These are phyloP conservation scores for Escarpia spicata DNA, from an alignment of 2,888 invertebrate genomes.

Conservation along the genomic window DNA sequence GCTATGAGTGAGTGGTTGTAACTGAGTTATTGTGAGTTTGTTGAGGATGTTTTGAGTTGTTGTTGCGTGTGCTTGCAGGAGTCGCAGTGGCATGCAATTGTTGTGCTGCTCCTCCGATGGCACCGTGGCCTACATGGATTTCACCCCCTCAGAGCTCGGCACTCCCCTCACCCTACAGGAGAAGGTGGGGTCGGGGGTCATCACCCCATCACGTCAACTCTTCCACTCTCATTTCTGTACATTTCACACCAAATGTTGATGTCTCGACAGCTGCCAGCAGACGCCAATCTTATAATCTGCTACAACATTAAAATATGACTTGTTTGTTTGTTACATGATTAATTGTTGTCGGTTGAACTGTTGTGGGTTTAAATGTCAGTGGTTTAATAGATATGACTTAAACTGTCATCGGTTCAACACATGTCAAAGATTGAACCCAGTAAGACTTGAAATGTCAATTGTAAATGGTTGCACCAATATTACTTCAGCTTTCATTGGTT, in stretches of 20 bases:
- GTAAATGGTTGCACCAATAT: not conserved
- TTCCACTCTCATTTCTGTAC: too few species aligned
- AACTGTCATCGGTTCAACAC: not conserved
- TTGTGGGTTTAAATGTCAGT: not conserved
- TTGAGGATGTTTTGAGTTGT: not conserved
- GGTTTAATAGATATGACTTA: not conserved
- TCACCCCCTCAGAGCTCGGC: constrained; percentile 88
- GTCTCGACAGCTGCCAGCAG: too few species aligned
- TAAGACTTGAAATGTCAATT: not conserved
- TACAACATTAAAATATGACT: too few species aligned
- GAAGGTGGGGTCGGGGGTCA: constrained; percentile 72
- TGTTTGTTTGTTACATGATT: too few species aligned
- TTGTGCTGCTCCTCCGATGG: constrained; percentile 96
- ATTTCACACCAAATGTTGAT: too few species aligned
- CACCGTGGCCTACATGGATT: constrained; percentile 88
- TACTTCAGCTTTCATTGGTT: not conserved
- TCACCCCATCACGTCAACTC: too few species aligned
- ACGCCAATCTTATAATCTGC: too few species aligned
- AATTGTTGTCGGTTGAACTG: too few species aligned
- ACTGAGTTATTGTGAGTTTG: too few species aligned
- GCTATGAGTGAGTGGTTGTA: too few species aligned
- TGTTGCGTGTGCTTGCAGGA: not conserved
- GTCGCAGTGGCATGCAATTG: constrained; percentile 69
- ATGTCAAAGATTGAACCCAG: too few species aligned
- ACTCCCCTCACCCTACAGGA: constrained; percentile 83